These are phyloP conservation scores for Eptatretus burgeri DNA, from an alignment of 2,113 vertebrate species.

Conservation along the genomic window DNA sequence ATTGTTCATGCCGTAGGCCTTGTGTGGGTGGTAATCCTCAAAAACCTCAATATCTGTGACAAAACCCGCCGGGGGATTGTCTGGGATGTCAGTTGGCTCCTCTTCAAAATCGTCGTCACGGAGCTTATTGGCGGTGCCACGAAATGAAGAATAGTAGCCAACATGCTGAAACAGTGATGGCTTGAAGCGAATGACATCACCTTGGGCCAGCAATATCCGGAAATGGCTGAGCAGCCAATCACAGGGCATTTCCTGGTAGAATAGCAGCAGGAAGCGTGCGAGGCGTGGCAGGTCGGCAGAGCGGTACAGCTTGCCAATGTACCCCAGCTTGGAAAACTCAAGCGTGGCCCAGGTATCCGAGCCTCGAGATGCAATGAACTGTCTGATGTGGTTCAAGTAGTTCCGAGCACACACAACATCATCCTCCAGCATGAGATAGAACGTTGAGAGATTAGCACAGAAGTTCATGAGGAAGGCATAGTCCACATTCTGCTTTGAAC, in stretches of 20 bases:
- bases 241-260: conserved; percentile 98
- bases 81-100: conserved; percentile 66
- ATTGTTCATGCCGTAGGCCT: conserved; percentile 68
- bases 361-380: conserved; percentile 67
- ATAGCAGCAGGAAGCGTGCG: conserved; percentile 90
- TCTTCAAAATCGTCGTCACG: conserved; percentile 97
- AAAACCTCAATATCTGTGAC: conserved; percentile 87
- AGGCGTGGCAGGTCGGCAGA: conserved; percentile 44
- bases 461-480: conserved; percentile 57
- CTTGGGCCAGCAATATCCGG: conserved; percentile 55
- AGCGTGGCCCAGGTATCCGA: conserved; percentile 87
- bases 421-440: conserved; percentile 92
- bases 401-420: conserved; percentile 77
- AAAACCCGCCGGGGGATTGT: conserved; percentile 63
- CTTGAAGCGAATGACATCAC: conserved; percentile 74
- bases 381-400: conserved; percentile 78
- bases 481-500: conserved; percentile 93
- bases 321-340: conserved; percentile 92
- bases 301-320: conserved; percentile 85
- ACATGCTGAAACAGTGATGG: conserved; percentile 96
- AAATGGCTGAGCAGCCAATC: conserved; percentile 93
- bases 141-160: conserved; percentile 93
- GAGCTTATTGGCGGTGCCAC: conserved; percentile 75
- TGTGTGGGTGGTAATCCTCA: conserved; percentile 65
- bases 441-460: conserved; percentile 86